These are phyloP conservation scores for Kuschelorhynchus macadamiae DNA, from an alignment of 2,888 invertebrate genomes.

Conservation along the genomic window DNA sequence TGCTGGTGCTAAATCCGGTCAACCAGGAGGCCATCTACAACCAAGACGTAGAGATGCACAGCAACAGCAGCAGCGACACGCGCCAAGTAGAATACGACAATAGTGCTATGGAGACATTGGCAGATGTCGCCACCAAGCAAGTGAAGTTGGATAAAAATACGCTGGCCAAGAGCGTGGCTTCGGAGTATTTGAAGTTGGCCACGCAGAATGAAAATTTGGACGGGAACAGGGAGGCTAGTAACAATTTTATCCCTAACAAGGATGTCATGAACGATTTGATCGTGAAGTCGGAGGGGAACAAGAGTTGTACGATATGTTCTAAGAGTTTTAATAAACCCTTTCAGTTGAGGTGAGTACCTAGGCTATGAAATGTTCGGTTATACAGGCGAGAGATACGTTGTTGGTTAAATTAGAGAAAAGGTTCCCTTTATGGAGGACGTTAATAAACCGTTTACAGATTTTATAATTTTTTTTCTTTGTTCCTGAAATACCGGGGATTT, in stretches of 20 bases:
- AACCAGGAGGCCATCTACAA: constrained; percentile 12
- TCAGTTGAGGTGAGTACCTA: constrained; percentile 76
- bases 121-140: constrained; percentile 68
- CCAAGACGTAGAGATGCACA: constrained; percentile 34
- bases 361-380: background rate
- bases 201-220: constrained; percentile 63
- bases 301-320: constrained; percentile 79
- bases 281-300: constrained; percentile 68
- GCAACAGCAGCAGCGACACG: constrained; percentile 42
- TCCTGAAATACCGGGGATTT: no score
- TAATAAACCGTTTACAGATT: no score
- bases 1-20: constrained; percentile 21
- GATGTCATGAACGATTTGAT: constrained; percentile 66
- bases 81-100: constrained; percentile 63
- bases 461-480: no score
- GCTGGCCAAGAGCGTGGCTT: constrained; percentile 77
- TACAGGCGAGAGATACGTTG: background rate
- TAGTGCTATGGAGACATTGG: constrained; percentile 69
- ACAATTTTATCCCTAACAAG: constrained; percentile 46
- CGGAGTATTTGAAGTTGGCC: constrained; percentile 77
- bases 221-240: constrained; percentile 52
- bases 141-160: constrained; percentile 68
- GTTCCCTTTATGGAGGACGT: no score
- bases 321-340: constrained; percentile 94
- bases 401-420: no score